Percentiles rank a stretch among this genome's conserved stretches.
These are phyloP conservation scores for Pipistrellus nathusii DNA, from an alignment of 2,797 vertebrate species.

Conservation along the genomic window DNA sequence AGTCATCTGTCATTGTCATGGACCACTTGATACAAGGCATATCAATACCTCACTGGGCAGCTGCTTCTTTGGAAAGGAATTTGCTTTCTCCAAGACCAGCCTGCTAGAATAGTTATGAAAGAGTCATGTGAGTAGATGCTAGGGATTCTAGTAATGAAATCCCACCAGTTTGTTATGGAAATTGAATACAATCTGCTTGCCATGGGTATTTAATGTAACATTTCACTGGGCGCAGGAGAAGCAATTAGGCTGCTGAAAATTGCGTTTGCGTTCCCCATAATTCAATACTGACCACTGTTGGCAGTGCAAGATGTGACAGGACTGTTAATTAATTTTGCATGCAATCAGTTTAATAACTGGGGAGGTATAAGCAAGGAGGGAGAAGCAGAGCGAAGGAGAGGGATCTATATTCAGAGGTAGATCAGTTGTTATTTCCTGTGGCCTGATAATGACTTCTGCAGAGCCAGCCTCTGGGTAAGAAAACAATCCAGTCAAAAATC, in stretches of 20 bases:
- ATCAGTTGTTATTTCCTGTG: conserved; percentile 31
- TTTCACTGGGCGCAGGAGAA: conserved; percentile 86
- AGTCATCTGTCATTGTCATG: neutral
- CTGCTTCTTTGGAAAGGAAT: neutral
- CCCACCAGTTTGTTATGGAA: conserved; percentile 74
- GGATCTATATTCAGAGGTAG: neutral
- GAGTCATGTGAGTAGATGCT: conserved; percentile 50
- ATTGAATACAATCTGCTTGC: conserved; percentile 88
- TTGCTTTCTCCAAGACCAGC: conserved; percentile 34
- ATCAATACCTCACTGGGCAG: neutral
- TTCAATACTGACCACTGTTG: conserved; percentile 89
- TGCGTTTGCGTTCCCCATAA: conserved; percentile 79
- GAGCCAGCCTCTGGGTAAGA: conserved; percentile 57
- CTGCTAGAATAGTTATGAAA: conserved; percentile 35
- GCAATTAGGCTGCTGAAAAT: conserved; percentile 87
- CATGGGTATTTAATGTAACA: conserved; percentile 90
- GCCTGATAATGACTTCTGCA: conserved; percentile 41
- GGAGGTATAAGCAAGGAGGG: neutral
- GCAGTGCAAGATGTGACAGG: conserved; percentile 68
- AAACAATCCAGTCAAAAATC: conserved; percentile 15
- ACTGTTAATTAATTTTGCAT: conserved; percentile 83
- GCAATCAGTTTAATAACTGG: conserved; percentile 66
- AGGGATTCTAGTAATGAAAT: conserved; percentile 78
- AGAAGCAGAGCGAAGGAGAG: neutral
- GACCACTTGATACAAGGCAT: neutral